Evolutionary conservation across 2,113 vertebrate genomes (phyloP).

Genomic region (Nesospiza acunhae): DNA sequence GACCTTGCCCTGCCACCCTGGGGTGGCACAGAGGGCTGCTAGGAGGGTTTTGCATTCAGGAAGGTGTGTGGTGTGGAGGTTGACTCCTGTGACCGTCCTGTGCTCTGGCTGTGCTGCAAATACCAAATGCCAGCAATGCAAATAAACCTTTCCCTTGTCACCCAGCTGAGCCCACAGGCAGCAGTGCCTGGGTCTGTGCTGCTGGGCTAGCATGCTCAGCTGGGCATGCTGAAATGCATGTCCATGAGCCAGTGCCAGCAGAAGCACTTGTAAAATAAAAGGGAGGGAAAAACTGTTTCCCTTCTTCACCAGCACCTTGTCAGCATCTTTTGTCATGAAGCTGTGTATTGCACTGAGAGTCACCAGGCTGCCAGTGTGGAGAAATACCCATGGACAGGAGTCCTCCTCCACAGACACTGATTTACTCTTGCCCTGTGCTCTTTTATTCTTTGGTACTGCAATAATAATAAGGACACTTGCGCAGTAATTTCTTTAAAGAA

Average conservation of each 20-base stretch:
- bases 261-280: background rate
- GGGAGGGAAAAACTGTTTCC: background rate
- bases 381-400: background rate
- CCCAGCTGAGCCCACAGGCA: background rate
- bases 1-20: background rate
- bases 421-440: background rate
- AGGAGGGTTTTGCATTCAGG: background rate
- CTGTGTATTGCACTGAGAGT: background rate
- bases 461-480: background rate
- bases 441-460: background rate
- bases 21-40: background rate
- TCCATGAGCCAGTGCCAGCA: background rate
- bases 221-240: background rate
- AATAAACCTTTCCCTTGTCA: background rate
- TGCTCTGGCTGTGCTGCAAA: background rate
- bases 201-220: background rate
- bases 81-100: accelerated
- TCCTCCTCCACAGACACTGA: background rate
- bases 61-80: background rate
- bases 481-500: background rate
- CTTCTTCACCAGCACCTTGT: background rate
- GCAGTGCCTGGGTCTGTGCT: background rate
- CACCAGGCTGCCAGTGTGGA: background rate
- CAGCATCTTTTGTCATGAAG: background rate
- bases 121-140: background rate